These are phyloP conservation scores for Patiria miniata DNA, from an alignment of 35 echinoderm and acorn worm species.

Conservation along the genomic window DNA sequence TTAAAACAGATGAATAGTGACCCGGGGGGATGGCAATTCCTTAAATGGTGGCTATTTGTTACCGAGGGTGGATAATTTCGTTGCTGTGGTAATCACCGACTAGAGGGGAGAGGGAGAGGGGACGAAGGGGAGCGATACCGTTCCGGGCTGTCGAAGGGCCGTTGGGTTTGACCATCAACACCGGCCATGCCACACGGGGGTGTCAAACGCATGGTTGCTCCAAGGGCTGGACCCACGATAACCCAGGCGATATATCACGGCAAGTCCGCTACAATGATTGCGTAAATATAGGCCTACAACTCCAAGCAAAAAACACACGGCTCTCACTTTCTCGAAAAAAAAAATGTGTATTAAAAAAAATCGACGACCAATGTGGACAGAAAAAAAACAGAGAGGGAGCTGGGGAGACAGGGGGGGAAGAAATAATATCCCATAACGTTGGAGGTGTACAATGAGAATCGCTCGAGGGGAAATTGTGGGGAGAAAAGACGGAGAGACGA, in stretches of 20 bases:
- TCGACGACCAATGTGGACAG: background rate
- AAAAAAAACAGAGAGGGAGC: background rate
- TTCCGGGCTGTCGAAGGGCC: too few relatives aligned
- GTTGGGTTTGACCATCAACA: too few relatives aligned
- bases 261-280: background rate
- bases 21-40: background rate
- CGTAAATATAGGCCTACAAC: background rate
- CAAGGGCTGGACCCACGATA: too few relatives aligned
- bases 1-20: too few relatives aligned
- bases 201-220: too few relatives aligned
- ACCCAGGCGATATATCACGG: background rate
- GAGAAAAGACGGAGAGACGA: background rate
- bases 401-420: background rate
- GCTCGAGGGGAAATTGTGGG: background rate
- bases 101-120: background rate
- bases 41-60: background rate
- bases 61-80: background rate
- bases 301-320: background rate
- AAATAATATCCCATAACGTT: constrained; percentile 32
- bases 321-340: too few relatives aligned
- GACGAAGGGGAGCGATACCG: background rate
- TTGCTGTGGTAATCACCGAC: background rate
- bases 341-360: too few relatives aligned
- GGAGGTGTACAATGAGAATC: constrained; percentile 25
- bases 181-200: too few relatives aligned